Conservation (phyloP, 2,113 vertebrate genomes). For the Chiloscyllium plagiosum region DNA sequence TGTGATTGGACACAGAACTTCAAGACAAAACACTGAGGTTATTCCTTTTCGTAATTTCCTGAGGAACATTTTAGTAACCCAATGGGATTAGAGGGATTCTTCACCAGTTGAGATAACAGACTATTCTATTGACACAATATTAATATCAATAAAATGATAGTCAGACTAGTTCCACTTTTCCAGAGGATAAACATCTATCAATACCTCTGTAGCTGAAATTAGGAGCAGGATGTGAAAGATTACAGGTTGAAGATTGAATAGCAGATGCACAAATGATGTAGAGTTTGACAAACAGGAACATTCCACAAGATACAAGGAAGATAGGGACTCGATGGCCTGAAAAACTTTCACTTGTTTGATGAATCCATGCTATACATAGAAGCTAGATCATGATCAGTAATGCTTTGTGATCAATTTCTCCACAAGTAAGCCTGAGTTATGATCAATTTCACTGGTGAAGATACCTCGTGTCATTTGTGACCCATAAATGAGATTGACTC, state of each 20-base stretch:
- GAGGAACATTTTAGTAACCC: background rate
- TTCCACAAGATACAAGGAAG: background rate
- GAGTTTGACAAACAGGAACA: background rate
- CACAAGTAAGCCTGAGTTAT: background rate
- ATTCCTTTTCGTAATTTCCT: background rate
- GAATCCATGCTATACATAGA: background rate
- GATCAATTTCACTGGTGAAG: background rate
- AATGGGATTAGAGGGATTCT: background rate
- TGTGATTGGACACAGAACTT: background rate
- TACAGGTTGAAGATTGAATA: background rate
- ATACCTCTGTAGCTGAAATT: background rate
- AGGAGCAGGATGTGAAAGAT: background rate
- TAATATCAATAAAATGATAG: background rate
- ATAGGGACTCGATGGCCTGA: background rate
- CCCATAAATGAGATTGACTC: background rate
- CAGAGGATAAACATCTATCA: no score
- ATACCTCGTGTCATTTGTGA: background rate
- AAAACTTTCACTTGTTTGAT: background rate
- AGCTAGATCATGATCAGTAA: background rate
- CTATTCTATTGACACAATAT: background rate
- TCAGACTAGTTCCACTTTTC: background rate
- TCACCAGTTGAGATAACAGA: background rate
- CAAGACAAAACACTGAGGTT: background rate
- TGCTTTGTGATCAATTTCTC: background rate
- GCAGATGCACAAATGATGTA: background rate